phyloP scores from a whole-genome alignment of 2,888 invertebrate genomes.

The Acanthosepion pharaonis region DNA sequence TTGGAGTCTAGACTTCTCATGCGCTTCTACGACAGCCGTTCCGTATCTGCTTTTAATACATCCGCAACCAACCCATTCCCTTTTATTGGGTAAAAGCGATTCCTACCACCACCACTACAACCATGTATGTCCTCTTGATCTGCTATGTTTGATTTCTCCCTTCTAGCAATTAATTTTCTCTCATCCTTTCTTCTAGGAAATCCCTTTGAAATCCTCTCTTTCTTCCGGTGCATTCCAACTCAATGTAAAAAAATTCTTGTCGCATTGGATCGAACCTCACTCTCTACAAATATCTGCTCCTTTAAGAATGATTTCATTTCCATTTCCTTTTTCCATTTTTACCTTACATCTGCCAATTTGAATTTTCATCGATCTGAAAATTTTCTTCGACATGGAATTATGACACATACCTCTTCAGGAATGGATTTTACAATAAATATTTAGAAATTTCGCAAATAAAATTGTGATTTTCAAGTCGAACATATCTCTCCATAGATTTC shows the following conservation, averaged over 20 bases:
- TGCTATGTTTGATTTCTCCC: conserved; percentile 33
- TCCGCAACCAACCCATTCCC: not conserved
- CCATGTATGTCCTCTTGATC: not conserved
- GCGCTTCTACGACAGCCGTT: not conserved
- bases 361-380: no score
- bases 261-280: not conserved
- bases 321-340: no score
- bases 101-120: not conserved
- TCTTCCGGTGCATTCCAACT: not conserved
- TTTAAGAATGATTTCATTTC: not conserved
- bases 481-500: no score
- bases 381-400: no score
- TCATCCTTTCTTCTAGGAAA: not conserved
- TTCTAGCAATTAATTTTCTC: conserved; percentile 7
- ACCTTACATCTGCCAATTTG: no score
- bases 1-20: not conserved
- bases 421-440: no score
- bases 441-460: no score
- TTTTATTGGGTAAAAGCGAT: no score
- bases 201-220: not conserved
- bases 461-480: no score
- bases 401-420: no score
- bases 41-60: not conserved
- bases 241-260: not conserved
- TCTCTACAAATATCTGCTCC: not conserved